phyloP scores from a whole-genome alignment of 2,113 vertebrate genomes.

The Cyprinus carpio region DNA sequence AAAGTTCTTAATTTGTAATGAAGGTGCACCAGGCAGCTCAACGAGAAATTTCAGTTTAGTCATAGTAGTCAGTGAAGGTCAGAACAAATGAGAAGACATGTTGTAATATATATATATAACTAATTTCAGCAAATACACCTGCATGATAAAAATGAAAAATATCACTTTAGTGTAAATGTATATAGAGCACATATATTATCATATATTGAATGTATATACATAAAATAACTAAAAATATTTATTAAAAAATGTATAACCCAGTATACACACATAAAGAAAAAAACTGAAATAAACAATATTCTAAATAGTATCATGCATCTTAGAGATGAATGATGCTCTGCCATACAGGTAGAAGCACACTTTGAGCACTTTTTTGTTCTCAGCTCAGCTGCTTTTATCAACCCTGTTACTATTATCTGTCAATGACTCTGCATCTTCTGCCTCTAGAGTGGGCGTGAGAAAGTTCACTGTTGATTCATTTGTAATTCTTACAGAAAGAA shows the following conservation, averaged over 20 bases:
- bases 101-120: not conserved
- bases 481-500: not conserved
- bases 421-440: not conserved
- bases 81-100: not conserved
- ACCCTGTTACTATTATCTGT: not conserved
- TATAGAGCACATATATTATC: too few relatives aligned
- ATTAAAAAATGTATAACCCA: too few relatives aligned
- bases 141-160: not conserved
- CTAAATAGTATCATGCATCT: not conserved
- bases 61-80: not conserved
- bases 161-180: too few relatives aligned
- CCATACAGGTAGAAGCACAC: not conserved
- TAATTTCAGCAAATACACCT: not conserved
- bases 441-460: not conserved
- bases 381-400: not conserved
- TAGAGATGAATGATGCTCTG: not conserved
- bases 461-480: constrained; percentile 23
- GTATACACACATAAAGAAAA: too few relatives aligned
- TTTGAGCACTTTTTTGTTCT: not conserved
- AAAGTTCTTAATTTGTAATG: not conserved
- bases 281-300: too few relatives aligned
- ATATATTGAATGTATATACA: too few relatives aligned
- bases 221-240: too few relatives aligned
- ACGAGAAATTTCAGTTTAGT: too few relatives aligned
- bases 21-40: not conserved